Base-by-base conservation (phyloP, 1,140 invertebrate species). In the Zaprionus ghesquierei region DNA sequence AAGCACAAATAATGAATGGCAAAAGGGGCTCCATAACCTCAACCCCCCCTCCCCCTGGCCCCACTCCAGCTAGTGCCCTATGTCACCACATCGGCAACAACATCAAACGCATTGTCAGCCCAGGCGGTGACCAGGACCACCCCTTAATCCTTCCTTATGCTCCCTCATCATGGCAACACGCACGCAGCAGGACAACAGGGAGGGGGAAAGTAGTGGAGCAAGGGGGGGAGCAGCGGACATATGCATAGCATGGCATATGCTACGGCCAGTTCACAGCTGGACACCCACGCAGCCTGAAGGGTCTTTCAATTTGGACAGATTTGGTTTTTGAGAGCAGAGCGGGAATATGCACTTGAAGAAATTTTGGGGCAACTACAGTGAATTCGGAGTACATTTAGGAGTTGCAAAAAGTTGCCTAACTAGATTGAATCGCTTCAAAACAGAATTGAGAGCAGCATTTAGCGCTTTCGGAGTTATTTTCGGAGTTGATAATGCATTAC, bases 111-210 rank as follows among this genome's bases (percentile, higher is more conserved):
- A 76, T 77, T 77, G 75, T 77, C 59, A 69, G 41, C 38, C 59
- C 70, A 77, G 63, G 46, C 63, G 51, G 69, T 73, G 74, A 74
- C 70, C 70, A 63, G 58, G 23, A 53, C 68, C 68, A 46, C n/a
- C 38, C 31, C 23, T 63, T 70, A 41, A 22, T 22, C 41, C 41
- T 44, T 10, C 33, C 70, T 59, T 76, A 56, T 76, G 69, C n/a
- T n/a, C n/a, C 58, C 54, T 12, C 31, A 33, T 12, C 12, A 33
- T 33, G 33, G 12, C n/a, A 8, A 1, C 6, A 38, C n/a, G 6
- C n/a, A 15, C 13, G n/a, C 31, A 20, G 18, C 29, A 20, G 15
- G 20, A n/a, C n/a, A n/a, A n/a, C n/a, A n/a, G n/a, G n/a, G n/a
- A n/a, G n/a, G n/a, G n/a, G n/a, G n/a, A n/a, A n/a, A n/a, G n/a